These are phyloP conservation scores for Todus mexicanus DNA, from an alignment of 2,797 vertebrate species.

Conservation along the genomic window DNA sequence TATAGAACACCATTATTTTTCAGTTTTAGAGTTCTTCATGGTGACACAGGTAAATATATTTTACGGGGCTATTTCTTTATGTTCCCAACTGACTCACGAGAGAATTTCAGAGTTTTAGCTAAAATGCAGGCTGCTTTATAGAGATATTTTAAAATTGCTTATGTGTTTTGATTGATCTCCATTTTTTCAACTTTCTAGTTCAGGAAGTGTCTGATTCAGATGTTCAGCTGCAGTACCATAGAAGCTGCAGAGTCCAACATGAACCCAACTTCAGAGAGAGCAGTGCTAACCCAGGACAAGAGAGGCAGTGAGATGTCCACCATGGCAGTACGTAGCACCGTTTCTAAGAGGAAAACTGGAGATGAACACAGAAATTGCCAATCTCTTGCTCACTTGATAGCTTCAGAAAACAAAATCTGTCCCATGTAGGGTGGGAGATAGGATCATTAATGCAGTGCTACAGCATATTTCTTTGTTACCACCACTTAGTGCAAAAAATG, in stretches of 20 bases:
- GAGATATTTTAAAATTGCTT: background rate
- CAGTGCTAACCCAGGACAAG: conserved; percentile 68
- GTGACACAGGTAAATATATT: background rate
- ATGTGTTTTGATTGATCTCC: background rate
- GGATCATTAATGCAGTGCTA: background rate
- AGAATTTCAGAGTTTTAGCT: background rate
- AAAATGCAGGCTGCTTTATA: background rate
- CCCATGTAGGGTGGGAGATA: conserved; percentile 63
- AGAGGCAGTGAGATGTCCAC: conserved; percentile 79
- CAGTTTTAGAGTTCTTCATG: background rate
- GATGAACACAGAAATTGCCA: conserved; percentile 70
- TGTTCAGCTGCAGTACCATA: conserved; percentile 72
- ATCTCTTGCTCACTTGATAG: conserved; percentile 70
- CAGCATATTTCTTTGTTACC: background rate
- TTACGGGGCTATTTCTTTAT: background rate
- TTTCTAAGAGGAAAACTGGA: conserved; percentile 49
- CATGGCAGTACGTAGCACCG: conserved; percentile 66
- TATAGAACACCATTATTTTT: background rate
- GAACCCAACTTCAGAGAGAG: conserved; percentile 75
- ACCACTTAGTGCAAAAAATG: background rate
- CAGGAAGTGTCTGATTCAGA: conserved; percentile 84
- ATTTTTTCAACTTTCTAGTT: conserved; percentile 75
- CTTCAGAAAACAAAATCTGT: conserved; percentile 81
- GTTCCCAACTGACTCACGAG: background rate
- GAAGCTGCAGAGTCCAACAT: conserved; percentile 65